Percentiles rank a stretch among this genome's conserved stretches.
phyloP scores from a whole-genome alignment of 2,888 invertebrate species.

The Nezara viridula region DNA sequence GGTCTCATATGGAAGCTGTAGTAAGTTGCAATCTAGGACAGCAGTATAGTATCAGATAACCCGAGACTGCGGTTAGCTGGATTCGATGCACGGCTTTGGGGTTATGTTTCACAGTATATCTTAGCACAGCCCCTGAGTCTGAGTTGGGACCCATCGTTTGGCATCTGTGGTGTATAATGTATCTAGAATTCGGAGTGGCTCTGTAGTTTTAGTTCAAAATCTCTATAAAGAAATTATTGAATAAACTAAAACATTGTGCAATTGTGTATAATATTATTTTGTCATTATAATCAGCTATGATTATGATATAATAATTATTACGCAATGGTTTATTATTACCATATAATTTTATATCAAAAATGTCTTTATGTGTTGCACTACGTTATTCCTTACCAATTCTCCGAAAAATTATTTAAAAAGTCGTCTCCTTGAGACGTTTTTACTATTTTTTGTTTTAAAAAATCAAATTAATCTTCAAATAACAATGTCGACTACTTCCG shows the following conservation, averaged over 20 bases:
- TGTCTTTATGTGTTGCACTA: no score
- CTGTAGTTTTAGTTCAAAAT: not conserved
- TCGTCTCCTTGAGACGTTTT: no score
- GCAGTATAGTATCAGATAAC: constrained; percentile 30
- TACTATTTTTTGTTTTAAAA: no score
- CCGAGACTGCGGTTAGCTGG: constrained; percentile 13
- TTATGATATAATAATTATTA: no score
- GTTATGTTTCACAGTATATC: constrained; percentile 31
- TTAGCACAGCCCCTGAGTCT: not conserved
- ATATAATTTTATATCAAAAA: no score
- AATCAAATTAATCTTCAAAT: no score
- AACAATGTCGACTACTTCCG: no score
- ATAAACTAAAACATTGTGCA: not conserved
- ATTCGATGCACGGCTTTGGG: not conserved
- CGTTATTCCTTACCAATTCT: no score
- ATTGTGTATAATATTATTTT: no score
- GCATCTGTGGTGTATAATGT: not conserved
- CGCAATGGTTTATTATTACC: no score
- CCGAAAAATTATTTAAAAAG: no score
- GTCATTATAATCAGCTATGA: no score
- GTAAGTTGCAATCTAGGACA: not conserved
- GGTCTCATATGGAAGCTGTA: not conserved
- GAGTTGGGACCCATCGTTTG: not conserved
- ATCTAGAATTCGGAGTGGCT: not conserved
- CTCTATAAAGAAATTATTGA: not conserved